Percentiles rank a stretch among this genome's conserved stretches.
These are phyloP conservation scores for Genyomyrus donnyi DNA, from an alignment of 2,113 vertebrate genomes.

Conservation along the genomic window DNA sequence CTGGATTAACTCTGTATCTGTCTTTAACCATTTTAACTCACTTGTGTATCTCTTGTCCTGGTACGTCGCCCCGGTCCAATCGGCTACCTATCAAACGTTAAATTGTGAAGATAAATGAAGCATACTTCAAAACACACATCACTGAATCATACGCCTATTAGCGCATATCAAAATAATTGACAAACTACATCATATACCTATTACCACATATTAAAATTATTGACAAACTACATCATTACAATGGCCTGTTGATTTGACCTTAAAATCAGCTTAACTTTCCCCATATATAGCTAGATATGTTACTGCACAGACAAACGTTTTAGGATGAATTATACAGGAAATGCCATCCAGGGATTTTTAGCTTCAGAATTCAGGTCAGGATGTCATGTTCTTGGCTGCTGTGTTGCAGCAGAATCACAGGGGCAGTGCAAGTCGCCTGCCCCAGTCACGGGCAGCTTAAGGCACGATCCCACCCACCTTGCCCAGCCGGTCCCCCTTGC, in stretches of 20 bases:
- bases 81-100: conserved; percentile 71
- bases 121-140: not conserved
- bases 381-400: not conserved
- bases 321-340: not conserved
- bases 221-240: not conserved
- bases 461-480: conserved; percentile 64
- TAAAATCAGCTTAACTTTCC: not conserved
- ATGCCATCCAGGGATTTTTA: not conserved
- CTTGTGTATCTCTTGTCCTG: conserved; percentile 98
- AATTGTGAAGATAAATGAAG: not conserved
- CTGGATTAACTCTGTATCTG: too few relatives aligned
- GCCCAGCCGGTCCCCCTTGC: conserved; percentile 92
- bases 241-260: not conserved
- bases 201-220: not conserved
- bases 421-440: not conserved
- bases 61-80: conserved; percentile 96
- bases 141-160: not conserved
- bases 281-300: not conserved
- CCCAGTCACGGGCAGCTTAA: not conserved
- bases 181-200: not conserved
- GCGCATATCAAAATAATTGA: not conserved
- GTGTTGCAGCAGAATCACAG: not conserved
- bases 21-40: conserved; percentile 49
- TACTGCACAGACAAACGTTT: not conserved
- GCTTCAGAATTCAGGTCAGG: not conserved